Evolutionary conservation across 2,113 vertebrate genomes (phyloP).

Genomic region (Rhineura floridana): DNA sequence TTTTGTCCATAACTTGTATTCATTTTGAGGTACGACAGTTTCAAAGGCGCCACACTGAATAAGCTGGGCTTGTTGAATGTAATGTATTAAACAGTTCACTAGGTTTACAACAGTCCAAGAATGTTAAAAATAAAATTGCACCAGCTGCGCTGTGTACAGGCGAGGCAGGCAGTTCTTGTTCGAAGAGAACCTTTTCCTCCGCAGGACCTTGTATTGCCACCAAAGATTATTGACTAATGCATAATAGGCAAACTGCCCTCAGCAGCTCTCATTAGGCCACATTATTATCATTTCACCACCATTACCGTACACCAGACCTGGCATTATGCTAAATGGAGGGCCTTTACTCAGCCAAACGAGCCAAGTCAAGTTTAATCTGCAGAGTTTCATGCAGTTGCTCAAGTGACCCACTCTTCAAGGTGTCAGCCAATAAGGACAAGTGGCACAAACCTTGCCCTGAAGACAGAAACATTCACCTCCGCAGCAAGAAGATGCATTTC

Average conservation of each 20-base stretch:
- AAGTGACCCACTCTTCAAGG: background rate
- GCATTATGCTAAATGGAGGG: conserved; percentile 9
- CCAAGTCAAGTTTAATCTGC: conserved; percentile 8
- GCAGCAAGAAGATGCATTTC: background rate
- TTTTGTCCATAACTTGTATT: conserved; percentile 57
- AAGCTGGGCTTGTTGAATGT: conserved; percentile 46
- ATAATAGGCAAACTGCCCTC: conserved; percentile 26
- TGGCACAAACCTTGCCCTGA: background rate
- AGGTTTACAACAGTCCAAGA: conserved; percentile 62
- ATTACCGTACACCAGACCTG: conserved; percentile 37
- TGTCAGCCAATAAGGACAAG: background rate
- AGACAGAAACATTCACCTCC: background rate
- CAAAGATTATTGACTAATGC: conserved; percentile 29
- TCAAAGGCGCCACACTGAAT: conserved; percentile 43
- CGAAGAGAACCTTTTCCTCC: conserved; percentile 52
- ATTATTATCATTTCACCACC: conserved; percentile 40
- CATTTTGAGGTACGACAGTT: conserved; percentile 58
- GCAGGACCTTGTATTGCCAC: conserved; percentile 53
- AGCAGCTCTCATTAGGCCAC: conserved; percentile 39
- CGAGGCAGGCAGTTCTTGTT: conserved; percentile 49
- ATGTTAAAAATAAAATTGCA: conserved; percentile 67
- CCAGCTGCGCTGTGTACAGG: conserved; percentile 32
- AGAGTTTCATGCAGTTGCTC: conserved; percentile 8
- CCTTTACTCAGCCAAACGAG: conserved; percentile 20
- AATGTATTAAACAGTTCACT: conserved; percentile 70